phyloP scores from a whole-genome alignment of 2,113 vertebrate species.

The Chloropsis hardwickii region DNA sequence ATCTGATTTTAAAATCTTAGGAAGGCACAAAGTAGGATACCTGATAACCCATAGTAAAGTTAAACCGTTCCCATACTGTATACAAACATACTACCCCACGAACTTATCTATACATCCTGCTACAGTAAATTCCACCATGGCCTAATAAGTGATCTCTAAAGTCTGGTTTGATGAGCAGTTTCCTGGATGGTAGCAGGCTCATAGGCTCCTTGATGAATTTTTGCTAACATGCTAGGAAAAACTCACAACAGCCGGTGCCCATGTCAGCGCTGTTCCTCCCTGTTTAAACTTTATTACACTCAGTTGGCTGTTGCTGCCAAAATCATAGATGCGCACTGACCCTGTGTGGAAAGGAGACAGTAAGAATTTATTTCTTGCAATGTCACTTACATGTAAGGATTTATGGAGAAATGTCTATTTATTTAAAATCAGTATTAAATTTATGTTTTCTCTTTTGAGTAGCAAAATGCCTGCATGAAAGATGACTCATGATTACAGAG shows the following conservation, averaged over 20 bases:
- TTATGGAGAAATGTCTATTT: not conserved
- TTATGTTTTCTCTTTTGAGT: not conserved
- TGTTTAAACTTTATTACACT: constrained; percentile 79
- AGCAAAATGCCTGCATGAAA: not conserved
- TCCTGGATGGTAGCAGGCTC: not conserved
- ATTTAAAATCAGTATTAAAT: not conserved
- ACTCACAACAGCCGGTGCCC: constrained; percentile 85
- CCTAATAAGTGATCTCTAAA: not conserved
- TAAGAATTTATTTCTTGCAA: not conserved
- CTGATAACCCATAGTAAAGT: not conserved
- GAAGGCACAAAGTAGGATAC: not conserved
- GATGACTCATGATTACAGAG: not conserved
- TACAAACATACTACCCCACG: not conserved
- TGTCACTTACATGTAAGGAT: not conserved
- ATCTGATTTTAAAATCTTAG: not conserved
- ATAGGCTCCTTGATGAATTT: not conserved
- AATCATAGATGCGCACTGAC: constrained; percentile 88
- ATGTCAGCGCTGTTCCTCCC: constrained; percentile 85
- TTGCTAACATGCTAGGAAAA: not conserved
- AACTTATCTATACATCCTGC: not conserved
- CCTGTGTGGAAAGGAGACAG: constrained; percentile 69
- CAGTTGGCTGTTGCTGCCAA: constrained; percentile 78
- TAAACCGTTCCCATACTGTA: not conserved
- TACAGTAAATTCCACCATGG: not conserved
- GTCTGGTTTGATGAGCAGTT: not conserved